These are phyloP conservation scores for Tribolium madens DNA, from an alignment of 1,140 invertebrate species.

Conservation along the genomic window DNA sequence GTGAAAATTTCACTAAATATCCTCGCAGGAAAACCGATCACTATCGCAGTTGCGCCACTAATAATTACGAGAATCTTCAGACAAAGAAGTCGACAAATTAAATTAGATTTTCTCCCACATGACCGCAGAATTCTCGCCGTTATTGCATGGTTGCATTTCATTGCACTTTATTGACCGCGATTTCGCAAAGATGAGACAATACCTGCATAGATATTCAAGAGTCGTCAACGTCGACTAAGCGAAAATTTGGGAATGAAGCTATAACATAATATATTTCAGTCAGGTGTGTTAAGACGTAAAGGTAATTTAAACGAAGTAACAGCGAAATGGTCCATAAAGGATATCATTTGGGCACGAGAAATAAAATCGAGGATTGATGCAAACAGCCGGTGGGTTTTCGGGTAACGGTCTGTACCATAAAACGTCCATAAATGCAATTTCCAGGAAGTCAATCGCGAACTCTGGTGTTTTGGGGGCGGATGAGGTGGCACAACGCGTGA, in stretches of 20 bases:
- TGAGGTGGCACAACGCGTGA: conserved; percentile 28
- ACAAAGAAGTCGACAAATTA: conserved; percentile 9
- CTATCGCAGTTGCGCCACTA: conserved; percentile 7
- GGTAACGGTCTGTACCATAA: conserved; percentile 48
- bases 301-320: conserved; percentile 46
- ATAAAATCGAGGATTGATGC: conserved; percentile 45
- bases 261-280: conserved; percentile 36
- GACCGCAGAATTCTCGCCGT: background rate
- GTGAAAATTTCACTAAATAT: conserved; percentile 25
- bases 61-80: background rate
- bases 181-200: conserved; percentile 3
- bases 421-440: conserved; percentile 51
- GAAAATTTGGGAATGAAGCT: conserved; percentile 28
- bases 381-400: conserved; percentile 42
- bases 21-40: conserved; percentile 16
- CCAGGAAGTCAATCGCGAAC: conserved; percentile 48
- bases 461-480: conserved; percentile 40
- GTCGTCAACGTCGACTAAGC: background rate
- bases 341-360: conserved; percentile 44
- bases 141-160: conserved; percentile 17
- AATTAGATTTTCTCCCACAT: conserved; percentile 3
- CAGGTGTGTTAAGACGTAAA: conserved; percentile 45
- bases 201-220: background rate
- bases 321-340: conserved; percentile 44
- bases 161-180: conserved; percentile 16